These are phyloP conservation scores for Zaprionus lineosus DNA, from an alignment of 2,888 invertebrate species.

Conservation along the genomic window DNA sequence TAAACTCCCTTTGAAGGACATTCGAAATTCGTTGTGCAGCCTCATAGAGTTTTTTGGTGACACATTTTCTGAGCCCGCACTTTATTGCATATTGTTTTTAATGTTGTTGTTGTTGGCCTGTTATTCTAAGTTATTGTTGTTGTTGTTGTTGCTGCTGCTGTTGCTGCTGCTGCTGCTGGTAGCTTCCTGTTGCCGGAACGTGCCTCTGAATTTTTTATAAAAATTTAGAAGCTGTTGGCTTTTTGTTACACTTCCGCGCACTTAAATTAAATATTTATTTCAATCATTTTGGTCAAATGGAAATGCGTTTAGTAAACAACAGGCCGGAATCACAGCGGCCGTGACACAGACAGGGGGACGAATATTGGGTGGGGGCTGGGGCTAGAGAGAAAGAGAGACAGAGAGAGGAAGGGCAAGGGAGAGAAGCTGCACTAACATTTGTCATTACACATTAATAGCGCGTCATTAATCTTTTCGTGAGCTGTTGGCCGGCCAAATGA, in stretches of 20 bases:
- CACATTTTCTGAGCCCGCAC: constrained; percentile 60
- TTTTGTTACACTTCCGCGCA: constrained; percentile 57
- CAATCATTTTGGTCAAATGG: constrained; percentile 63
- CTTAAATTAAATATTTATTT: constrained; percentile 79
- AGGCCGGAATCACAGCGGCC: constrained; percentile 33
- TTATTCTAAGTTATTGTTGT: constrained; percentile 11
- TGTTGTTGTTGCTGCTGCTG: constrained; percentile 15
- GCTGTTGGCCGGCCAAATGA: constrained; percentile 56
- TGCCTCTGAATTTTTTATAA: constrained; percentile 77
- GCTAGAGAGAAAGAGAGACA: neutral
- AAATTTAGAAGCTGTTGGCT: constrained; percentile 62
- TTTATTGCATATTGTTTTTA: constrained; percentile 53
- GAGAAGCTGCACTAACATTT: constrained; percentile 71
- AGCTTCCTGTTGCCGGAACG: constrained; percentile 52
- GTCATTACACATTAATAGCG: constrained; percentile 81
- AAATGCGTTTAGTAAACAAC: constrained; percentile 34
- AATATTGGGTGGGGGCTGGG: neutral
- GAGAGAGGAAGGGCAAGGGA: neutral
- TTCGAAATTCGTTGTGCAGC: constrained; percentile 32
- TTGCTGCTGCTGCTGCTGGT: constrained; percentile 10
- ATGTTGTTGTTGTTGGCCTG: constrained; percentile 31
- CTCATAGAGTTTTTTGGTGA: constrained; percentile 49
- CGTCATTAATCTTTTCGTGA: constrained; percentile 80
- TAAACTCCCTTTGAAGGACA: too few relatives aligned
- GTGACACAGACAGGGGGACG: neutral